Percentiles rank a stretch among this genome's conserved stretches.
These are phyloP conservation scores for Aramus guarauna DNA, from an alignment of 2,113 vertebrate genomes.

Conservation along the genomic window DNA sequence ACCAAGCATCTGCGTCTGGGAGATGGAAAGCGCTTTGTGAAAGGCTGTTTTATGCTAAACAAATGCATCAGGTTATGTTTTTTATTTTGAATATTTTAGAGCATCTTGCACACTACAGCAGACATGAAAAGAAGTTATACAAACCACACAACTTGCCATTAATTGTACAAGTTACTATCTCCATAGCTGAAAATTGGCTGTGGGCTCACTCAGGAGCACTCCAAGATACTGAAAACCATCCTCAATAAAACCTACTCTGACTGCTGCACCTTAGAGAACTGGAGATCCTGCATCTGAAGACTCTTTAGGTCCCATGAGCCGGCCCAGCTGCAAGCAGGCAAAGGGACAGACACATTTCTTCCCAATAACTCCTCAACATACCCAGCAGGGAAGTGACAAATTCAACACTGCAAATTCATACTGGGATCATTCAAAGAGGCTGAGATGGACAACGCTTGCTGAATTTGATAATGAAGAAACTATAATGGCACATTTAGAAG, in stretches of 20 bases:
- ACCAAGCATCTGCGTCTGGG: constrained; percentile 13
- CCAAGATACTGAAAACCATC: not conserved
- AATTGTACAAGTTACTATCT: not conserved
- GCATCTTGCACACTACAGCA: not conserved
- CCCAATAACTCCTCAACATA: not conserved
- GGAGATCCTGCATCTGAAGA: not conserved
- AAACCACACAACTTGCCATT: not conserved
- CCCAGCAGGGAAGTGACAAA: not conserved
- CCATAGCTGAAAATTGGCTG: not conserved
- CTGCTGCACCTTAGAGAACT: not conserved
- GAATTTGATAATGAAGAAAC: not conserved
- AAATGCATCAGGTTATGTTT: constrained; percentile 52
- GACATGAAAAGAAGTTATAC: constrained; percentile 6
- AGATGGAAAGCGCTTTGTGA: not conserved
- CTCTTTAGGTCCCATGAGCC: not conserved
- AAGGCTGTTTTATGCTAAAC: constrained; percentile 23
- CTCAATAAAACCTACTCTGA: not conserved
- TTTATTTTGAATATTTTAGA: constrained; percentile 51
- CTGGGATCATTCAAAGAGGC: not conserved
- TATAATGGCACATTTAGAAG: not conserved
- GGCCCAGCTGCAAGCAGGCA: not conserved
- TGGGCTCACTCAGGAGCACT: not conserved
- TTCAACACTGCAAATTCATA: not conserved
- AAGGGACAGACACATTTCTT: not conserved
- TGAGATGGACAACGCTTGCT: not conserved